phyloP scores from a whole-genome alignment of 2,113 vertebrate genomes.

The Gobiocypris rarus region DNA sequence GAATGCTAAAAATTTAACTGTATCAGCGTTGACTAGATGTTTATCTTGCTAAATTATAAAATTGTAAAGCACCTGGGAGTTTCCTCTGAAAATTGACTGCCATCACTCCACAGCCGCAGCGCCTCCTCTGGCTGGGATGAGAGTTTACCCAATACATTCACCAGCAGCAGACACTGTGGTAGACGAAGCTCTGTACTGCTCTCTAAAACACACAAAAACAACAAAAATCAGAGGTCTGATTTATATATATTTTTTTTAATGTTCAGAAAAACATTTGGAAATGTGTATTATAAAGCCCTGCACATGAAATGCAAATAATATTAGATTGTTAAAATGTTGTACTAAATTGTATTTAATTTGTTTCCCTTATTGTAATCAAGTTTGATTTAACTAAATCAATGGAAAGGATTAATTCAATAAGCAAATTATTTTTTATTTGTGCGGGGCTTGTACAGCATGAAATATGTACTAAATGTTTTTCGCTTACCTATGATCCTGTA shows the following conservation, averaged over 20 bases:
- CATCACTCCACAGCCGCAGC: conserved; percentile 82
- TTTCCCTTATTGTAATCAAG: not conserved
- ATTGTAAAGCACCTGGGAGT: conserved; percentile 66
- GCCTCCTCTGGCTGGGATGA: conserved; percentile 79
- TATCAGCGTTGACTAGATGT: not conserved
- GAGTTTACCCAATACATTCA: conserved; percentile 82
- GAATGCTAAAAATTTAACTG: not conserved
- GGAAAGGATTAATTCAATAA: not conserved
- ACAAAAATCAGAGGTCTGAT: not conserved
- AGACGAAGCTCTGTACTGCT: conserved; percentile 79
- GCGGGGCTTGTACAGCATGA: not conserved
- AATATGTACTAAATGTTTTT: not conserved
- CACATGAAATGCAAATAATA: too few relatives aligned
- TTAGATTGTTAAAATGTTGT: too few relatives aligned
- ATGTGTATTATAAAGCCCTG: too few relatives aligned
- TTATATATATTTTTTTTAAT: too few relatives aligned
- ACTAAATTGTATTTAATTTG: not conserved
- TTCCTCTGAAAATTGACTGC: conserved; percentile 73
- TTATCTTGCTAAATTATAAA: not conserved
- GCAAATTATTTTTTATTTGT: not conserved
- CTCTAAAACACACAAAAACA: conserved; percentile 67
- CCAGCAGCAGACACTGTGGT: conserved; percentile 85
- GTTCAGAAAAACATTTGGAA: too few relatives aligned
- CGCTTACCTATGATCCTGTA: not conserved
- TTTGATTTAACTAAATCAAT: not conserved